Evolutionary conservation across 2,888 invertebrate genomes (phyloP).

Genomic region (Psococerastis gibbosa): DNA sequence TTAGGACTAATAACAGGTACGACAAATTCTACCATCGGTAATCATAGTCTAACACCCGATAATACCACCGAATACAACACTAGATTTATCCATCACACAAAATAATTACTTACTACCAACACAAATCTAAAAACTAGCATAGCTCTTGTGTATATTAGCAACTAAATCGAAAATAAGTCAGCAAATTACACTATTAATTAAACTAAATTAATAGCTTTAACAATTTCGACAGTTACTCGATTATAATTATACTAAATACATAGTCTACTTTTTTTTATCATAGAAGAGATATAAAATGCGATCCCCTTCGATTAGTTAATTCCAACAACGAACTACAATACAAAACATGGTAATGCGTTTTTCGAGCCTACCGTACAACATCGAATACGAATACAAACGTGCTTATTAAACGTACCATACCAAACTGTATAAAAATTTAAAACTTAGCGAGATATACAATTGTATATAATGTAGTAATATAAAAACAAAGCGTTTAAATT

Average conservation of each 20-base stretch:
- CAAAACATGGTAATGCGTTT: neutral
- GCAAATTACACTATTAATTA: neutral
- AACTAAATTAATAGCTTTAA: neutral
- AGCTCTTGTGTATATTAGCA: too few relatives aligned
- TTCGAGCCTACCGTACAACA: neutral
- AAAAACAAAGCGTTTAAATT: constrained; percentile 10
- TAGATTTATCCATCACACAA: too few relatives aligned
- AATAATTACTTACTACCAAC: too few relatives aligned
- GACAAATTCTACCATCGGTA: too few relatives aligned
- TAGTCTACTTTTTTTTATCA: neutral
- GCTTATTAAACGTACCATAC: neutral
- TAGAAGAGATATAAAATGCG: neutral
- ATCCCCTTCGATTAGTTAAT: neutral
- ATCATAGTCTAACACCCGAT: too few relatives aligned
- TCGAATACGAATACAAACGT: neutral
- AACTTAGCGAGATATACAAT: constrained; percentile 9
- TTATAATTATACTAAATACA: neutral
- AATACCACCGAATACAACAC: too few relatives aligned
- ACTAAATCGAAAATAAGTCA: neutral
- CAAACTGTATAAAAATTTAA: neutral
- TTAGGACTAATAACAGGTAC: too few relatives aligned
- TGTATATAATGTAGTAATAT: constrained; percentile 4
- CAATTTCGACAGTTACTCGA: neutral
- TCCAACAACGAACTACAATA: neutral
- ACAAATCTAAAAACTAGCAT: too few relatives aligned